Base-by-base conservation (phyloP, 2,888 invertebrate genomes). In the Nudaria mundana region DNA sequence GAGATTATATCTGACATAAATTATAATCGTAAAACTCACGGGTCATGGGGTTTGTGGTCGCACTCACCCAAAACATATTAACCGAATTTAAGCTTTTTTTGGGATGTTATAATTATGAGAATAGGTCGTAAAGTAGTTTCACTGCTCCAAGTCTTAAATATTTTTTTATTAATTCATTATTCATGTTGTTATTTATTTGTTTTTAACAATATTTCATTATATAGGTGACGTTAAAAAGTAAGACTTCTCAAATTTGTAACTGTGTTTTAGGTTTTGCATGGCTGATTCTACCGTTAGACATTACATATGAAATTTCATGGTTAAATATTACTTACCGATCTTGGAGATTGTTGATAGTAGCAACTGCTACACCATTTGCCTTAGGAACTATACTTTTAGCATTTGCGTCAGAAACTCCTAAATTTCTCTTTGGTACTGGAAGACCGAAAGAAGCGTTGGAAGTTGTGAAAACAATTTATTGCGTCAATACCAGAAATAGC, bases 331-430 rank as follows among this genome's bases (percentile, higher is more conserved):
- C 71, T 0, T 92, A 93, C 62, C 89, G 92, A 24, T 93, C 95
- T 0, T 96, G 96, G 96, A 88, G 96, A 4, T 65, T 95, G 5
- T 91, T 94, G 35, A 74, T 96, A 1, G 86, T 93, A 0, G 72
- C 92, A 0, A 91, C 93, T 45, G 90, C 92, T 0, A 29, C 93
- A 3, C 92, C 95, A 0, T 92, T 92, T 53, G 62, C 93, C 0
- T 30, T 93, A 0, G 91, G 92, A 0, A 89, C 92, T 0, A 15
- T 91, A 0, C 81, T 92, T n/a, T 74, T 93, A 8, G 67, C 88
- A 2, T 82, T 85, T 30, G 88, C 93, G 12, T 94, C 95, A 0
- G 96, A 96, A 71, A 96, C 94, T 46, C 96, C 96, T 0, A 94
- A 95, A 71, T 96, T 93, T 69, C 81, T 93, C 18, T 84, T 92